Percentiles rank a stretch among this genome's conserved stretches.
Evolutionary conservation across 2,113 vertebrate species (phyloP).

Genomic region (Erythrocercus mccallii): DNA sequence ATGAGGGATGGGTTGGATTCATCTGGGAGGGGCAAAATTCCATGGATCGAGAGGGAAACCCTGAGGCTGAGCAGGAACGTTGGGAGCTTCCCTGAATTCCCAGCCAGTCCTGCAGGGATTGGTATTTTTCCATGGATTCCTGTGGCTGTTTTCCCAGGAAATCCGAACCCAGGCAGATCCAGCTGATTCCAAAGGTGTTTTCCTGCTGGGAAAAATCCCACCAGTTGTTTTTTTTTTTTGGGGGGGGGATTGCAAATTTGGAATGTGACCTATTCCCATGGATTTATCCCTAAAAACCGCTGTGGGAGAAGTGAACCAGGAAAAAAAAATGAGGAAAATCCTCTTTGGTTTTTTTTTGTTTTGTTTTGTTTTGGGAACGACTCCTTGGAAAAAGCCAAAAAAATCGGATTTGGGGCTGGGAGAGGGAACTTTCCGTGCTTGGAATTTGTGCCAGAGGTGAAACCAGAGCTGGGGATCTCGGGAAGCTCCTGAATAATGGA

Average conservation of each 20-base stretch:
- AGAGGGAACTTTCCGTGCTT: not conserved
- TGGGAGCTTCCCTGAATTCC: not conserved
- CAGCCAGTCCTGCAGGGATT: not conserved
- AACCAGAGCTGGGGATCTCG: not conserved
- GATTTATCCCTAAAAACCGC: not conserved
- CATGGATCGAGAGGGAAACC: not conserved
- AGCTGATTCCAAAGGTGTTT: not conserved
- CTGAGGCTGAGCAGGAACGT: not conserved
- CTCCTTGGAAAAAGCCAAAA: not conserved
- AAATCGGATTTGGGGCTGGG: not conserved
- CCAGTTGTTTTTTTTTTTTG: not conserved
- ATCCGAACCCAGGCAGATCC: not conserved
- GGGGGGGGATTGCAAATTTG: not conserved
- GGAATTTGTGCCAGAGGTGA: not conserved
- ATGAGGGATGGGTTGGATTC: not conserved
- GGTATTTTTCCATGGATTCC: rapidly evolving
- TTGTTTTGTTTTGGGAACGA: not conserved
- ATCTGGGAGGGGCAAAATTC: not conserved
- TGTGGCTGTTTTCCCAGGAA: not conserved
- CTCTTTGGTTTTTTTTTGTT: no score
- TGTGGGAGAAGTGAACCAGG: not conserved
- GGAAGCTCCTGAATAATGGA: slow-evolving; percentile 22
- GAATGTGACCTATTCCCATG: not conserved
- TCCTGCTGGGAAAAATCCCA: not conserved
- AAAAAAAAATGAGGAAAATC: not conserved